Percentiles rank a stretch among this genome's conserved stretches.
Evolutionary conservation across 1,140 invertebrate genomes (phyloP).

Genomic region (Brachionus asplanchnoidis): DNA sequence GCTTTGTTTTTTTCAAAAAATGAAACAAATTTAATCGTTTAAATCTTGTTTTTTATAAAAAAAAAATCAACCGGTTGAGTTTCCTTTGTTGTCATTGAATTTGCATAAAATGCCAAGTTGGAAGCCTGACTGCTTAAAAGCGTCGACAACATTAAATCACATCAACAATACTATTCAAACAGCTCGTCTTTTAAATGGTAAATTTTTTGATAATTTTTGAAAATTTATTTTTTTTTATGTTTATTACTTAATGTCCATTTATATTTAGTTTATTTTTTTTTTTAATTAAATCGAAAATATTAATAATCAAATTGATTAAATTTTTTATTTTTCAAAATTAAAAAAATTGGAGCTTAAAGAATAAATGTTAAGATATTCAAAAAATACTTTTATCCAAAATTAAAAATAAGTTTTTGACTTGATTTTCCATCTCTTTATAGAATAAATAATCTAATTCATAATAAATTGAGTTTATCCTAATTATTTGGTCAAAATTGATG

Average conservation of each 20-base stretch:
- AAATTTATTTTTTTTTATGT: background rate
- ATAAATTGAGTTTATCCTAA: background rate
- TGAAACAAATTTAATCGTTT: background rate
- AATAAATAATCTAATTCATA: too few relatives aligned
- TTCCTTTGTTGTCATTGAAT: background rate
- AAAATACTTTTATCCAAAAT: too few relatives aligned
- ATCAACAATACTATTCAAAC: constrained; percentile 26
- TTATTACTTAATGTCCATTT: background rate
- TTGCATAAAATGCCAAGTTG: constrained; percentile 21
- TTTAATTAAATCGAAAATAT: too few relatives aligned
- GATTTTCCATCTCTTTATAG: too few relatives aligned
- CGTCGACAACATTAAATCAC: background rate
- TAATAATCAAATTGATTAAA: too few relatives aligned
- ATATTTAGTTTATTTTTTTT: too few relatives aligned
- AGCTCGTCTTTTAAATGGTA: constrained; percentile 18
- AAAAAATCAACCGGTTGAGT: background rate
- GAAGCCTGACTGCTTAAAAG: constrained; percentile 41
- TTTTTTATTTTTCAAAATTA: too few relatives aligned
- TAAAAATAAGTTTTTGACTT: too few relatives aligned
- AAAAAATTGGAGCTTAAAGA: too few relatives aligned
- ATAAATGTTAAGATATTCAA: too few relatives aligned
- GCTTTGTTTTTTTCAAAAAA: background rate
- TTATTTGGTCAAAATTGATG: background rate
- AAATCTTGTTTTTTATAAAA: background rate
- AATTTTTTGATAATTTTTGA: constrained; percentile 10